Percentiles rank a stretch among this genome's conserved stretches.
phyloP scores from a whole-genome alignment of 1,140 invertebrate genomes.

The Vanessa atalanta region DNA sequence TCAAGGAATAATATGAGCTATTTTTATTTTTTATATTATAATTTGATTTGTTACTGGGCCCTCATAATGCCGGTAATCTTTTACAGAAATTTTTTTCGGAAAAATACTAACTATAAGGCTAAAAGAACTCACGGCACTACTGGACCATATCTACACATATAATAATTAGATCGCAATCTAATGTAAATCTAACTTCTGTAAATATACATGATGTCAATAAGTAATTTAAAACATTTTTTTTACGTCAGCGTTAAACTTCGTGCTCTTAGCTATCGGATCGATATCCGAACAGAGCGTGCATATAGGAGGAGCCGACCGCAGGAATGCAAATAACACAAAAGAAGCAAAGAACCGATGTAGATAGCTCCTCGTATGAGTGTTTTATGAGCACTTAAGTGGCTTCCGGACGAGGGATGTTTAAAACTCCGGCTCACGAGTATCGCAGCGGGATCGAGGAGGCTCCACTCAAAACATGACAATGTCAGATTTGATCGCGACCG shows the following conservation, averaged over 20 bases:
- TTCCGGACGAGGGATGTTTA: slow-evolving; percentile 71
- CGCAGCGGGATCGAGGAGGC: slow-evolving; percentile 53
- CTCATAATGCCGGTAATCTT: too few relatives aligned
- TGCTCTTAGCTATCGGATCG: slow-evolving; percentile 15
- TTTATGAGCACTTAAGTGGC: slow-evolving; percentile 77
- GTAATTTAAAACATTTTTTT: not conserved
- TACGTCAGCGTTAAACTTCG: not conserved
- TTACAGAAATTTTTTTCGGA: too few relatives aligned
- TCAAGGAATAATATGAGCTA: not conserved
- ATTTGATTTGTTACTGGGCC: not conserved
- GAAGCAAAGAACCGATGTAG: slow-evolving; percentile 59
- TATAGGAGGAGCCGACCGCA: slow-evolving; percentile 23
- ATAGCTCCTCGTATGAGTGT: slow-evolving; percentile 71
- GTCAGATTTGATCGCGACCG: slow-evolving; percentile 62
- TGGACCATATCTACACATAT: too few relatives aligned
- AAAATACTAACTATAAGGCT: too few relatives aligned
- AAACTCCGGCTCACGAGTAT: slow-evolving; percentile 60
- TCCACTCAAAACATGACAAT: slow-evolving; percentile 67
- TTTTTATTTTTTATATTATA: not conserved
- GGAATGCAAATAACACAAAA: slow-evolving; percentile 54
- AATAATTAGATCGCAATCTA: too few relatives aligned
- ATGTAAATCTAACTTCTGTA: not conserved
- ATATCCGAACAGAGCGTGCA: slow-evolving; percentile 21
- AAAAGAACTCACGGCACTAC: too few relatives aligned
- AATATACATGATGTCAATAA: not conserved